A percentile compares a stretch with the other conserved stretches of the same genome.
phyloP scores from a whole-genome alignment of 2,888 invertebrate species.

The Hydrotaea diabolus region DNA sequence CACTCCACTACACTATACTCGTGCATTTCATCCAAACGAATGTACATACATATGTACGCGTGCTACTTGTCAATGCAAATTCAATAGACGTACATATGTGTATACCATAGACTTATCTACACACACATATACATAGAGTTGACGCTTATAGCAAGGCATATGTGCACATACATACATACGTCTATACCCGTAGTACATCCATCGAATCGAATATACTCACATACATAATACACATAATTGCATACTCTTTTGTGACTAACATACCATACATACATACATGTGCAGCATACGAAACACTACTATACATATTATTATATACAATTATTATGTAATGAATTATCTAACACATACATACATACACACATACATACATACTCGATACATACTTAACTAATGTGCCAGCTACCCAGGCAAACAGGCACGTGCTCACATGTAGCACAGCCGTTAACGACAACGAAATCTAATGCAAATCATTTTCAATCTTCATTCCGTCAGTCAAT shows the following conservation, averaged over 20 bases:
- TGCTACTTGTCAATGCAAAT: not conserved
- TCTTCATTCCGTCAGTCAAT: constrained; percentile 25
- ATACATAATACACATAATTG: constrained; percentile 5
- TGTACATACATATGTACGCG: not conserved
- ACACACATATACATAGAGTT: constrained; percentile 11
- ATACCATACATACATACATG: constrained; percentile 23
- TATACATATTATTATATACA: not conserved
- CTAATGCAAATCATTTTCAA: constrained; percentile 37
- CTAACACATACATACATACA: not conserved
- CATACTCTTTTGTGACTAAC: constrained; percentile 32
- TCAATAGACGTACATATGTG: not conserved
- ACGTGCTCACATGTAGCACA: constrained; percentile 23
- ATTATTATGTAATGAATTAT: not conserved
- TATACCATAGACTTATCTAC: not conserved
- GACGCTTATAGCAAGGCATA: not conserved
- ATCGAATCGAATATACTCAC: not conserved
- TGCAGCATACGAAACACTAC: not conserved
- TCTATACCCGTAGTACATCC: not conserved
- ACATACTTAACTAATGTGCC: constrained; percentile 67
- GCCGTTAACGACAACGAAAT: constrained; percentile 70
- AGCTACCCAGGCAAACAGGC: constrained; percentile 75
- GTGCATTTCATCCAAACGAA: not conserved
- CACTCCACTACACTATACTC: not conserved
- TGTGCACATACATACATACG: not conserved
- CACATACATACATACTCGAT: constrained; percentile 50